Evolutionary conservation across 2,888 invertebrate species (phyloP).

Genomic region (Cheilosia scutellata): DNA sequence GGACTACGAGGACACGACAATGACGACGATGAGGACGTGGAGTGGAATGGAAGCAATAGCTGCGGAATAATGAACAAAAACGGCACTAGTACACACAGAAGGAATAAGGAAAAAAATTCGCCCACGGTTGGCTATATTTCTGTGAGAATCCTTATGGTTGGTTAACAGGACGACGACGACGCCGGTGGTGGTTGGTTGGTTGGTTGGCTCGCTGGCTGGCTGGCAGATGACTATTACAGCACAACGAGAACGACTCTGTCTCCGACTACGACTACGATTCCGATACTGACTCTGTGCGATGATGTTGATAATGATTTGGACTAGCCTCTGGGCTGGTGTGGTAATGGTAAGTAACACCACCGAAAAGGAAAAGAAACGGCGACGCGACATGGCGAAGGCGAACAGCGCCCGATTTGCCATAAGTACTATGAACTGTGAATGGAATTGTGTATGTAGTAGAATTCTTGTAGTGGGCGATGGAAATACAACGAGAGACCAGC

Average conservation of each 20-base stretch:
- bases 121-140: conserved; percentile 70
- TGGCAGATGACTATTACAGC: conserved; percentile 41
- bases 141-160: conserved; percentile 69
- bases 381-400: background rate
- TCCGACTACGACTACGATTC: background rate
- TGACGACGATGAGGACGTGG: conserved; percentile 14
- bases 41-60: conserved; percentile 19
- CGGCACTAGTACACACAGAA: conserved; percentile 30
- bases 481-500: conserved; percentile 19
- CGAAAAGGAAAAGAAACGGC: background rate
- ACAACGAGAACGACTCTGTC: conserved; percentile 7
- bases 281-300: conserved; percentile 21
- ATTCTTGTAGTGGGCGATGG: background rate
- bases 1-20: conserved; percentile 20
- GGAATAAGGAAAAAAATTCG: conserved; percentile 51
- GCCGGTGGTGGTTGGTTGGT: conserved; percentile 63
- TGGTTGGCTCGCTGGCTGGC: conserved; percentile 32
- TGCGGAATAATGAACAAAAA: conserved; percentile 36
- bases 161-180: conserved; percentile 61
- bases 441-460: background rate
- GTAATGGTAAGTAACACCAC: conserved; percentile 6
- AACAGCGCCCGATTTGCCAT: background rate
- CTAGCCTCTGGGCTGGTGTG: conserved; percentile 54
- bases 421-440: conserved; percentile 9
- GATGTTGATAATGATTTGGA: conserved; percentile 55